Evolutionary conservation across 1,140 invertebrate genomes (phyloP), one percentile per base, ranked within the genome.

Genomic region (Ladona fulva): DNA sequence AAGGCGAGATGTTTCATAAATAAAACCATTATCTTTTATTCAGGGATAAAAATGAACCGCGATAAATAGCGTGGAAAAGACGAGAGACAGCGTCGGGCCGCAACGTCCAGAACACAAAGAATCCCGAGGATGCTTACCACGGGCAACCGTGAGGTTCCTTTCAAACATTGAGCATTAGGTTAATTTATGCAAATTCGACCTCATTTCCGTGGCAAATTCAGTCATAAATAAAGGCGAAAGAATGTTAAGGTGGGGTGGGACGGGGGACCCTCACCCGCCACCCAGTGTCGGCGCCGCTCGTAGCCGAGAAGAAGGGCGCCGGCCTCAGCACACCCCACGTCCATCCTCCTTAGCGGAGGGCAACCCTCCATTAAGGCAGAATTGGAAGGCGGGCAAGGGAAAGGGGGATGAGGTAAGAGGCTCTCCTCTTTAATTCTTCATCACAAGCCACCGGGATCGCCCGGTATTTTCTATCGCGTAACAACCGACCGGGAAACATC

Each of bases 181-280:
- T 66, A 66, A 66, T 66, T 66, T 66, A 66, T 66, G 52, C 52
- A 66, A 66, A 66, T 66, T 66, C n/a, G 52, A 12, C 52, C 52
- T 66, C 52, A 66, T 66, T 66, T 22, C 52, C 52, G 52, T 66
- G 52, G 52, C 52, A 66, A 66, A 66, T 66, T 66, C 52, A 66
- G 52, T 66, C 52, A 66, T 66, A 66, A 66, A 66, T 66, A 19
- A 66, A 66, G n/a, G 14, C 3, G n/a, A 12, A 66, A 12, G 52
- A 66, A 66, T 66, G 52, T 12, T 3, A 12, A 22, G 52, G 52
- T 66, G n/a, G 52, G 52, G 19, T 52, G 44, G 52, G 52, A 22
- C 16, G 1, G 3, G 12, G 29, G 29, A n/a, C 44, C 44, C 44
- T 52, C 44, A 11, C 19, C 52, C 52, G 16, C 12, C 52, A 5